Conservation (phyloP, 2,113 vertebrate species). For the Rattus rattus region DNA sequence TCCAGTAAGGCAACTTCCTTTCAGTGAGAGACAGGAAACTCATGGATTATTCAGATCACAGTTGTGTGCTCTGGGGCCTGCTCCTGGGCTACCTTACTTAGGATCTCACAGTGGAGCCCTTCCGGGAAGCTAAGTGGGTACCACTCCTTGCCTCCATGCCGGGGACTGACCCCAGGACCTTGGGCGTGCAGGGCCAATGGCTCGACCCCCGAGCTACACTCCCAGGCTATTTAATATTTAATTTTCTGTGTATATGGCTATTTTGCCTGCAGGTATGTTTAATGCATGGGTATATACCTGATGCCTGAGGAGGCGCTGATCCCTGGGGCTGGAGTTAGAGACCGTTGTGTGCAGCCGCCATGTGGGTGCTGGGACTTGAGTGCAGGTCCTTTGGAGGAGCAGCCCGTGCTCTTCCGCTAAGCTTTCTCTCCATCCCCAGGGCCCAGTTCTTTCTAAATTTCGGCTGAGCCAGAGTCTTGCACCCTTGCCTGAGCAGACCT, state of each 20-base stretch:
- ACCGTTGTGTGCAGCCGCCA: neutral
- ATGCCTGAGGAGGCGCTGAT: neutral
- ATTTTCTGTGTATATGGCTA: neutral
- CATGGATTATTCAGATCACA: neutral
- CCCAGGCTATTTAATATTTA: neutral
- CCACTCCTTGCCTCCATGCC: neutral
- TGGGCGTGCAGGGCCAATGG: neutral
- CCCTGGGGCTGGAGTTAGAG: neutral
- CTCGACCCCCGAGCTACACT: neutral
- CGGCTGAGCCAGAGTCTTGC: neutral
- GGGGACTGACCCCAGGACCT: neutral
- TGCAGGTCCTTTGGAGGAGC: neutral
- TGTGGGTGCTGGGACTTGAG: neutral
- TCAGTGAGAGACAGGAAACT: neutral
- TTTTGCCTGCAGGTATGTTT: neutral
- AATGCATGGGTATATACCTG: neutral
- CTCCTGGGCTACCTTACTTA: neutral
- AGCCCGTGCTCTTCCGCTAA: neutral
- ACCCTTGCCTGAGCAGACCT: neutral
- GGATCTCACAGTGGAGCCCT: neutral
- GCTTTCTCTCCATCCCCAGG: neutral
- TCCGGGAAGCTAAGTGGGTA: neutral
- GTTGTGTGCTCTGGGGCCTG: neutral
- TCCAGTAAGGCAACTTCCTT: neutral
- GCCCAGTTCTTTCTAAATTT: neutral